Evolutionary conservation across 1,140 invertebrate species (phyloP).

Genomic region (Sitophilus oryzae): DNA sequence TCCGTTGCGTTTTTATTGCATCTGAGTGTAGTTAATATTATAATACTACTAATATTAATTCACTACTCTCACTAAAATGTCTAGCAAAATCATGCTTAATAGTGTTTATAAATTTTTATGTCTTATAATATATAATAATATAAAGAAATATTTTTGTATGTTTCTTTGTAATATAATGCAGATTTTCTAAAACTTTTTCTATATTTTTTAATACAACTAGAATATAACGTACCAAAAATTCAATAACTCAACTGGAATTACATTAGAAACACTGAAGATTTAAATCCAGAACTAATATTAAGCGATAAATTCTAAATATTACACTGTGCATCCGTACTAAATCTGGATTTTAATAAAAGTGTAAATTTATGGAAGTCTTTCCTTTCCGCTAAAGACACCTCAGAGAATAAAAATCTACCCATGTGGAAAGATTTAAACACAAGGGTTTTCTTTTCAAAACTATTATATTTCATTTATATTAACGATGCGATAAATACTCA

Average conservation of each 20-base stretch:
- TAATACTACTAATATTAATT: too few species aligned
- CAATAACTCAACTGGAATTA: not conserved
- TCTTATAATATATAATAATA: too few species aligned
- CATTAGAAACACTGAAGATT: not conserved
- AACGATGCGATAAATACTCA: too few species aligned
- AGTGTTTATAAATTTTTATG: too few species aligned
- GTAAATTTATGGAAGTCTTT: constrained; percentile 1
- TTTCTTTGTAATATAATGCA: too few species aligned
- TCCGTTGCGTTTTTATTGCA: too few species aligned
- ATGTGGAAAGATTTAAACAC: not conserved
- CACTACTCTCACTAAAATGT: too few species aligned
- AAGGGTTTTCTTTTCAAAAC: not conserved
- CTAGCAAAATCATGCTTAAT: too few species aligned
- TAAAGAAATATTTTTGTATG: too few species aligned
- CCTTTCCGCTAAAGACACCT: not conserved
- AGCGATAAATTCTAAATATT: constrained; percentile 1
- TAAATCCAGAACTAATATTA: not conserved
- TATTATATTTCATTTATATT: too few species aligned
- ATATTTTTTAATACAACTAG: not conserved
- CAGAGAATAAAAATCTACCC: not conserved
- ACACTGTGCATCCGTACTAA: not conserved
- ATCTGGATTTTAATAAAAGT: constrained; percentile 3
- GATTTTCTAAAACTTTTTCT: too few species aligned
- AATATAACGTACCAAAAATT: not conserved
- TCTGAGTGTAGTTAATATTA: too few species aligned